Conservation (phyloP, 1,140 invertebrate genomes). For the Caenorhabditis tropicalis region DNA sequence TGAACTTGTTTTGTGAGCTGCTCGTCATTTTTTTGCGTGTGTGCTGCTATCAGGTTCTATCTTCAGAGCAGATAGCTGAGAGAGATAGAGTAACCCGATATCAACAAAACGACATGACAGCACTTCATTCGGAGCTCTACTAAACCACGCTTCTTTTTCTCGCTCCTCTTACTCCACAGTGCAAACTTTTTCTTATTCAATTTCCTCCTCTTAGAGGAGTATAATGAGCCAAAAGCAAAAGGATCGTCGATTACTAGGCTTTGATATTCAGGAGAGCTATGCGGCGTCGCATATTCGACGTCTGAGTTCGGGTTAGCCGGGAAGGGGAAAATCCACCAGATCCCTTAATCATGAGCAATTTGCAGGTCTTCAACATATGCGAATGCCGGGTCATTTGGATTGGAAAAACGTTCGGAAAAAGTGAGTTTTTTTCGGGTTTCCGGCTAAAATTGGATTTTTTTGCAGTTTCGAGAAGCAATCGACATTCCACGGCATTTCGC, state of each 20-base stretch:
- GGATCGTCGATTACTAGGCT: neutral
- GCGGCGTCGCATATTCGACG: neutral
- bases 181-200: neutral
- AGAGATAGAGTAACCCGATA: constrained; percentile 14
- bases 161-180: neutral
- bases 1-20: neutral
- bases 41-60: neutral
- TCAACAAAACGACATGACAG: constrained; percentile 36
- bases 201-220: neutral
- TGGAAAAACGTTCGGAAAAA: constrained; percentile 48
- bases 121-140: too few species aligned
- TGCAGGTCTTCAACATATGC: constrained; percentile 57
- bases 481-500: constrained; percentile 69
- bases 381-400: constrained; percentile 53
- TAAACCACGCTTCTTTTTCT: too few species aligned
- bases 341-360: neutral
- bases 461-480: constrained; percentile 63
- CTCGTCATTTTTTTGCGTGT: neutral
- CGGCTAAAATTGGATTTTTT: neutral
- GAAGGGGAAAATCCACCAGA: neutral
- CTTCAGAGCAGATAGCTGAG: neutral
- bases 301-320: neutral
- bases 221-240: neutral
- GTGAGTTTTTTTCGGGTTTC: neutral
- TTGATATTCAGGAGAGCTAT: neutral